These are phyloP conservation scores for Intellagama lesueurii DNA, from an alignment of 2,797 vertebrate genomes.

Conservation along the genomic window DNA sequence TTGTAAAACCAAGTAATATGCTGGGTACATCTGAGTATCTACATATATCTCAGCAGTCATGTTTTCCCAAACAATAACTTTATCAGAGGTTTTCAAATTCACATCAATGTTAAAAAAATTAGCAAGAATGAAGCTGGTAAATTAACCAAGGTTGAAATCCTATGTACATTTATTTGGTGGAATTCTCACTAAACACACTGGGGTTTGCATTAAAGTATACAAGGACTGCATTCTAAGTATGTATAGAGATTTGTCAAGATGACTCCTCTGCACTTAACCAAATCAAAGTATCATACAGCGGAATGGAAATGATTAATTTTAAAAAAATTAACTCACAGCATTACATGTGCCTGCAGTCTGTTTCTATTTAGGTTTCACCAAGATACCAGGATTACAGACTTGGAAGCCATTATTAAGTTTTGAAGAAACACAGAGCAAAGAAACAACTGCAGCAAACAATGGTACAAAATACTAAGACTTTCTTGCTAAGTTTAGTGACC, in stretches of 20 bases:
- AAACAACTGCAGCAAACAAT: neutral
- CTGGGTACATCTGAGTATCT: neutral
- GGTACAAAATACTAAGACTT: neutral
- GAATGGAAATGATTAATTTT: conserved; percentile 20
- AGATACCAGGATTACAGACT: neutral
- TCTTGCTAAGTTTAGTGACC: neutral
- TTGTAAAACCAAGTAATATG: neutral
- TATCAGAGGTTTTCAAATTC: conserved; percentile 13
- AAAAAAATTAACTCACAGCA: neutral
- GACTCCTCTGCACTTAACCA: neutral
- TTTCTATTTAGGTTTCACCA: neutral
- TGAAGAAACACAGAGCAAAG: neutral
- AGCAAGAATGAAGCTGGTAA: neutral
- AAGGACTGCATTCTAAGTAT: neutral
- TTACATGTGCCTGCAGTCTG: neutral
- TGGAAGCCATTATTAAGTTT: neutral
- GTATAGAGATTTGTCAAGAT: neutral
- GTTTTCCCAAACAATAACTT: conserved; percentile 16
- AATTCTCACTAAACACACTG: neutral
- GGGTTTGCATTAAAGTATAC: neutral
- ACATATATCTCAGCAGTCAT: neutral
- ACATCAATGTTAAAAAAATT: conserved; percentile 8
- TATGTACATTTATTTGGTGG: neutral
- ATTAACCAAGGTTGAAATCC: neutral
- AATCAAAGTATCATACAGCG: conserved; percentile 16